Conservation (phyloP, 1,140 invertebrate species). For the Dinoponera quadriceps region DNA sequence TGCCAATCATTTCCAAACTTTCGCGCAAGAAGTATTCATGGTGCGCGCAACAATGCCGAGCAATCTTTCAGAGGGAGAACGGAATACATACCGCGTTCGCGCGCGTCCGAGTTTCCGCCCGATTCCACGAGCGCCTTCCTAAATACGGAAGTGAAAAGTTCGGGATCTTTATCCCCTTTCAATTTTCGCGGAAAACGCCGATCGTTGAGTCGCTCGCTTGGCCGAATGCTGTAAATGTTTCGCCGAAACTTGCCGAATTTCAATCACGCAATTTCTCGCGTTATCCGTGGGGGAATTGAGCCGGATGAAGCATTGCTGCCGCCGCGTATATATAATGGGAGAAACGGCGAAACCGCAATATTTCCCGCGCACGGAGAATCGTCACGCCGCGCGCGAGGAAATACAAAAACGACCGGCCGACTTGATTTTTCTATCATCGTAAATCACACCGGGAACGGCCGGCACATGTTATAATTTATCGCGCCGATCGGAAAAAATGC, state of each 20-base stretch:
- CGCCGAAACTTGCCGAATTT: conserved; percentile 37
- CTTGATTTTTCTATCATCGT: conserved; percentile 62
- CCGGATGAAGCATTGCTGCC: conserved; percentile 38
- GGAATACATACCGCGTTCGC: neutral
- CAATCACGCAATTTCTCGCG: conserved; percentile 60
- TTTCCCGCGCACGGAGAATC: conserved; percentile 33
- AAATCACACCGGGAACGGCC: conserved; percentile 47
- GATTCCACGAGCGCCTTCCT: neutral
- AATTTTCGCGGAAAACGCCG: conserved; percentile 6
- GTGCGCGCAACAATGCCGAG: conserved; percentile 22
- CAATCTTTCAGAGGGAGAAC: conserved; percentile 24
- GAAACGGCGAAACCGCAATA: conserved; percentile 49
- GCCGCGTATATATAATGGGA: neutral
- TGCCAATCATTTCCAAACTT: conserved; percentile 43
- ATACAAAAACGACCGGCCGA: conserved; percentile 50
- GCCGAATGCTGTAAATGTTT: conserved; percentile 19
- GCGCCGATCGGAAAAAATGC: conserved; percentile 27
- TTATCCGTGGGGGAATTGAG: conserved; percentile 42
- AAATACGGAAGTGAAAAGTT: conserved; percentile 3
- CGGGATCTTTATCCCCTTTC: neutral
- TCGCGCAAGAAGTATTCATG: conserved; percentile 8
- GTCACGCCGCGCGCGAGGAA: conserved; percentile 54
- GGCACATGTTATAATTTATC: conserved; percentile 60
- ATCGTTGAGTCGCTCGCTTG: too few species aligned
- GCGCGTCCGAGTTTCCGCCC: neutral